Evolutionary conservation across 2,888 invertebrate species (phyloP).

Genomic region (Caenorhabditis doughertyi): DNA sequence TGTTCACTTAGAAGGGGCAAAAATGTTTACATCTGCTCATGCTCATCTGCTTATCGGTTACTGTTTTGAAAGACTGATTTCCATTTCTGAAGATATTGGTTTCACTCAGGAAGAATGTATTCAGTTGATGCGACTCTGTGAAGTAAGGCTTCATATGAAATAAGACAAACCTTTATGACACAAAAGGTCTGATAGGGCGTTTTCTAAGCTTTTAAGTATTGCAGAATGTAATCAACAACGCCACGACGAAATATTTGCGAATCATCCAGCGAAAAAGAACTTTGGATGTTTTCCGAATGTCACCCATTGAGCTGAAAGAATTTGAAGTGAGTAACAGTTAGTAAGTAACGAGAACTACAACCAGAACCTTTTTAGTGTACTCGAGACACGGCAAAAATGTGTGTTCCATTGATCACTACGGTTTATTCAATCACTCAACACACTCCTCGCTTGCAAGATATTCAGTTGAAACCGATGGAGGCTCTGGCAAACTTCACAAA

Average conservation of each 20-base stretch:
- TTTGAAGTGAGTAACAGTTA: constrained; percentile 23
- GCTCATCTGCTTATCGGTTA: constrained; percentile 60
- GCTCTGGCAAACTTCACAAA: constrained; percentile 43
- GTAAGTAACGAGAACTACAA: background rate
- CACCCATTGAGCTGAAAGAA: constrained; percentile 19
- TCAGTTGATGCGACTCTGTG: constrained; percentile 25
- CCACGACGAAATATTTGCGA: constrained; percentile 15
- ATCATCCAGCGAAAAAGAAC: background rate
- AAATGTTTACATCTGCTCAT: constrained; percentile 32
- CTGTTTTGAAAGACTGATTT: constrained; percentile 50
- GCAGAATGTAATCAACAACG: constrained; percentile 45
- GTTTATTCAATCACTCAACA: constrained; percentile 20
- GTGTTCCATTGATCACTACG: constrained; percentile 33
- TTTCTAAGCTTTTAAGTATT: background rate
- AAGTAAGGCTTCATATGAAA: too few species aligned
- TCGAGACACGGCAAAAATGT: constrained; percentile 40
- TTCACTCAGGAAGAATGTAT: constrained; percentile 40
- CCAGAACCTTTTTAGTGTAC: constrained; percentile 30
- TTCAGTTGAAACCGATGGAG: constrained; percentile 27
- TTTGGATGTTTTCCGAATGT: constrained; percentile 47
- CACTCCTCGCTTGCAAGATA: background rate
- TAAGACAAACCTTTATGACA: too few species aligned
- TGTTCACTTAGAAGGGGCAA: constrained; percentile 29
- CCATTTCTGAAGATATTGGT: constrained; percentile 6
- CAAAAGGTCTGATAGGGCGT: background rate